Percentiles rank a stretch among this genome's conserved stretches.
Evolutionary conservation across 2,113 vertebrate genomes (phyloP).

Genomic region (Mus pahari): DNA sequence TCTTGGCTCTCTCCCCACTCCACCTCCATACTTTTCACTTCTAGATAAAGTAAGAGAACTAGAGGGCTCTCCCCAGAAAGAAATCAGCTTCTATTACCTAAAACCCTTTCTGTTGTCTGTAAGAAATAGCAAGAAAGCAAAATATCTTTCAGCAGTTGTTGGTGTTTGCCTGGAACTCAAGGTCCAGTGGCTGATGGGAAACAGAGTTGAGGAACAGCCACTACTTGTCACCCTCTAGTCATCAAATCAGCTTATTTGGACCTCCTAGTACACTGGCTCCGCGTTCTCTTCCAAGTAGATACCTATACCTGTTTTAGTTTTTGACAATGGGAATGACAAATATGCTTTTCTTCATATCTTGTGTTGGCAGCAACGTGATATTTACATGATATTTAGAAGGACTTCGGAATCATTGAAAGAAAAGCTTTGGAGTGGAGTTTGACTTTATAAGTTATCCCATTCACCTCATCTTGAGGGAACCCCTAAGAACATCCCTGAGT

Average conservation of each 20-base stretch:
- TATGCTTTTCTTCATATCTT: not conserved
- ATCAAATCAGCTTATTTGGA: not conserved
- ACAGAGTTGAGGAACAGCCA: not conserved
- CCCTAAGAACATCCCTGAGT: not conserved
- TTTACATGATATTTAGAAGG: constrained; percentile 52
- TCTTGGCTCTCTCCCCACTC: not conserved
- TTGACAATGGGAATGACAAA: not conserved
- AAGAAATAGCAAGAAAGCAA: constrained; percentile 53
- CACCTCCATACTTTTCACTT: not conserved
- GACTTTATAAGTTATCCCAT: constrained; percentile 7
- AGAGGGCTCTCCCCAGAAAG: constrained; percentile 18
- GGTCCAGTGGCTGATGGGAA: not conserved
- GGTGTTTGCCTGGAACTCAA: not conserved
- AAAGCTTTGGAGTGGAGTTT: constrained; percentile 24
- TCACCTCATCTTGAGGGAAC: not conserved
- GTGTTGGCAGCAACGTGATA: not conserved
- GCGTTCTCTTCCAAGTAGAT: not conserved
- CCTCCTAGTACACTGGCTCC: not conserved
- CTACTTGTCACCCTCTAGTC: not conserved
- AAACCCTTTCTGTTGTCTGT: not conserved
- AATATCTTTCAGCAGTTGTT: not conserved
- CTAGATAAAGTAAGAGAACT: constrained; percentile 53
- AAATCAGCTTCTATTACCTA: constrained; percentile 51
- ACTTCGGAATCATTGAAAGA: not conserved
- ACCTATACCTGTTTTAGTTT: not conserved